Evolutionary conservation across 1,140 invertebrate genomes (phyloP).

Genomic region (Drosophila neocordata): DNA sequence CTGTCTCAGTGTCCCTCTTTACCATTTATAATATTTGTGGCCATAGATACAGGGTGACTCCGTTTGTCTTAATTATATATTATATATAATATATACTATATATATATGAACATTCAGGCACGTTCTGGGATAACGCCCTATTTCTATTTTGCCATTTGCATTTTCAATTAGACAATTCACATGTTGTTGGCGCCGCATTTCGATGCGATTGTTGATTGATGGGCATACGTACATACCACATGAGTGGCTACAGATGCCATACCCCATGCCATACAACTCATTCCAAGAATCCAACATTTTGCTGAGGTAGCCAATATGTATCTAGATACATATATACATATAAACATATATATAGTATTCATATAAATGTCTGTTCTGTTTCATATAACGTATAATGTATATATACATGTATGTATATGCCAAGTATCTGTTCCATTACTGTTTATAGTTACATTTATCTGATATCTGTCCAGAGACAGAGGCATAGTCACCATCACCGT

Average conservation of each 20-base stretch:
- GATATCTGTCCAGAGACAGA: slow-evolving; percentile 41
- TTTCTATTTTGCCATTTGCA: slow-evolving; percentile 66
- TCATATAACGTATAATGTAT: slow-evolving; percentile 12
- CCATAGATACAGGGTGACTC: slow-evolving; percentile 27
- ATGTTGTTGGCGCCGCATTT: slow-evolving; percentile 37
- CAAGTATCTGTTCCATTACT: slow-evolving; percentile 3
- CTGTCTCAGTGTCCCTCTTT: slow-evolving; percentile 41
- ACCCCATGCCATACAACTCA: neutral
- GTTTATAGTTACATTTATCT: slow-evolving; percentile 29
- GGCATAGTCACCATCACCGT: slow-evolving; percentile 38
- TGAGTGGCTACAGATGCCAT: slow-evolving; percentile 4
- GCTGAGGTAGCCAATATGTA: neutral
- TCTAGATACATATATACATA: slow-evolving; percentile 6
- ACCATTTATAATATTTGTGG: slow-evolving; percentile 49
- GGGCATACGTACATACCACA: neutral
- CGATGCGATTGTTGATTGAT: slow-evolving; percentile 5
- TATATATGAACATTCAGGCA: slow-evolving; percentile 38
- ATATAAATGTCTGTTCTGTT: neutral
- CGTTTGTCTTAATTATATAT: slow-evolving; percentile 9
- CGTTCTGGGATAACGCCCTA: slow-evolving; percentile 72
- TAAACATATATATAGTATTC: neutral
- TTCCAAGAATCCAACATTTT: neutral
- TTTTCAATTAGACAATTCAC: slow-evolving; percentile 55
- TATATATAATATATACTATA: neutral
- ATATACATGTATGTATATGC: slow-evolving; percentile 17